phyloP scores from a whole-genome alignment of 2,888 invertebrate species.

The Dryobota labecula region DNA sequence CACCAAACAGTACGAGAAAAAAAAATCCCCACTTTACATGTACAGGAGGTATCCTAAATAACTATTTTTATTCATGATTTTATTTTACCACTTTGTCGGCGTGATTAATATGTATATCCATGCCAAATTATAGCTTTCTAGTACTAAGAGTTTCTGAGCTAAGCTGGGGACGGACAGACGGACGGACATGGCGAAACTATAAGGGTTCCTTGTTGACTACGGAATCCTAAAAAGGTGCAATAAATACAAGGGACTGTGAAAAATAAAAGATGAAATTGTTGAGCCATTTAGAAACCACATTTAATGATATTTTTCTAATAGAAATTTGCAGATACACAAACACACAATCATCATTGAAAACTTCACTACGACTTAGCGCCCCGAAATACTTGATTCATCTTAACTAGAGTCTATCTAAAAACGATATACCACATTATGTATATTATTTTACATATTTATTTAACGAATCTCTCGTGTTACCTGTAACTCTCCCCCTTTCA shows the following conservation, averaged over 20 bases:
- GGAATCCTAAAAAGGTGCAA: background rate
- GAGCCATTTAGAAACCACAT: background rate
- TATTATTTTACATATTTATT: conserved; percentile 28
- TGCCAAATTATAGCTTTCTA: too few species aligned
- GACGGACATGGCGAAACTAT: too few species aligned
- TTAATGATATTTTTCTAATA: background rate
- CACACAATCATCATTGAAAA: background rate
- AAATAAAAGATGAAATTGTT: background rate
- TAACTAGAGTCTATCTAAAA: background rate
- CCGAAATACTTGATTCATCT: background rate
- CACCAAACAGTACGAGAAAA: too few species aligned
- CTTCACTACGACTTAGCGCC: background rate
- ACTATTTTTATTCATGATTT: too few species aligned
- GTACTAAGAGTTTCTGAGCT: too few species aligned
- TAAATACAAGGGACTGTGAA: background rate
- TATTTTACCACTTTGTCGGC: too few species aligned
- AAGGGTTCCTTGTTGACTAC: too few species aligned
- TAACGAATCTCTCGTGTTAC: conserved; percentile 12
- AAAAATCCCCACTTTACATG: too few species aligned
- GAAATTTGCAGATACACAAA: background rate
- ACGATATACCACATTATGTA: background rate
- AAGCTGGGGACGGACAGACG: too few species aligned
- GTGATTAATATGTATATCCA: too few species aligned
- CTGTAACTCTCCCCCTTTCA: conserved; percentile 28
- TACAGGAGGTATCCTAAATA: too few species aligned